These are phyloP conservation scores for Diaprepes abbreviatus DNA, from an alignment of 2,888 invertebrate species.

Conservation along the genomic window DNA sequence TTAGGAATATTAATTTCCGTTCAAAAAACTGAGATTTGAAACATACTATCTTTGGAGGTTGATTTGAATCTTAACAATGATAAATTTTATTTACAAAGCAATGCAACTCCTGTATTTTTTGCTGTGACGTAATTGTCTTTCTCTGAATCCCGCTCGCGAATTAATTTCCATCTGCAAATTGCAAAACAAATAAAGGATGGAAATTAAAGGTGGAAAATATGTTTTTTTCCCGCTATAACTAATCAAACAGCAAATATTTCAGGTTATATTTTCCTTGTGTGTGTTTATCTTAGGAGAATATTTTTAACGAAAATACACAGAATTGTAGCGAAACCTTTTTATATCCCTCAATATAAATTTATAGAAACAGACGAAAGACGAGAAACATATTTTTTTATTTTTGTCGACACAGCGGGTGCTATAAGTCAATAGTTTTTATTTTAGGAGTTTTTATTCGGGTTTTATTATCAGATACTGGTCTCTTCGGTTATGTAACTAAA, in stretches of 20 bases:
- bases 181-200: conserved; percentile 1
- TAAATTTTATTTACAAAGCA: too few relatives aligned
- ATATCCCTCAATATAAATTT: conserved; percentile 18
- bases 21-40: too few relatives aligned
- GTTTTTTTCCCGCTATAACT: conserved; percentile 10
- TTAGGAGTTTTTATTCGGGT: neutral
- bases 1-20: too few relatives aligned
- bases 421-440: conserved; percentile 11
- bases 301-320: conserved; percentile 17
- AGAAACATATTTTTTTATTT: conserved; percentile 13
- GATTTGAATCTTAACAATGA: too few relatives aligned
- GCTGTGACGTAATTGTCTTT: neutral
- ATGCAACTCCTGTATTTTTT: too few relatives aligned
- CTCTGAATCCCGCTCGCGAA: neutral
- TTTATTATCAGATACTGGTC: neutral
- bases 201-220: conserved; percentile 16
- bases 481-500: too few relatives aligned
- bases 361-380: conserved; percentile 11
- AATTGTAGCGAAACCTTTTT: conserved; percentile 13
- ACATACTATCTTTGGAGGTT: too few relatives aligned
- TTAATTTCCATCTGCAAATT: neutral
- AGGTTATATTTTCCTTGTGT: conserved; percentile 6
- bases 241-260: conserved; percentile 14
- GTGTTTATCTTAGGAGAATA: conserved; percentile 16
- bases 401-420: conserved; percentile 11